Evolutionary conservation across 1,140 invertebrate genomes (phyloP).

Genomic region (Phthorimaea operculella): DNA sequence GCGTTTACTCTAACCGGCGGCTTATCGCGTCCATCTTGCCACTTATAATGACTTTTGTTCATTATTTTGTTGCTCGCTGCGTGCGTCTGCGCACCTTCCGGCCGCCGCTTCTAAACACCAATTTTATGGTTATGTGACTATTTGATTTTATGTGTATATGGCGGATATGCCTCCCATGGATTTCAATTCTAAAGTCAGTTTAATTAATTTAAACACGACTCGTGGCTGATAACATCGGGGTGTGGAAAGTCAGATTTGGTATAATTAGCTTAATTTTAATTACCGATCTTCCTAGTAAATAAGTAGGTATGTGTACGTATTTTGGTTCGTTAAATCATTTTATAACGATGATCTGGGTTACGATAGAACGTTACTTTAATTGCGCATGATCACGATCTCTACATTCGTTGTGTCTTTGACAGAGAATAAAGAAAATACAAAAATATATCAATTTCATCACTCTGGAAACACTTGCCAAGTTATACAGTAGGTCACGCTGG

Average conservation of each 20-base stretch:
- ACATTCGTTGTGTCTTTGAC: no score
- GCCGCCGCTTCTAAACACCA: constrained; percentile 34
- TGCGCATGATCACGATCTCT: no score
- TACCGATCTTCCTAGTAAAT: not conserved
- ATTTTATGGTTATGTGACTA: constrained; percentile 54
- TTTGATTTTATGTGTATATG: constrained; percentile 30
- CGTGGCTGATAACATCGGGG: constrained; percentile 26
- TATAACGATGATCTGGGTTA: no score
- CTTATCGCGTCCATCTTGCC: constrained; percentile 54
- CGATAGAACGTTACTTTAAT: no score
- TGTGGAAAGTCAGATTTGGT: constrained; percentile 22
- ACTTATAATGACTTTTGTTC: constrained; percentile 62
- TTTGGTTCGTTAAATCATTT: not conserved
- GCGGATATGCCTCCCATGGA: constrained; percentile 14
- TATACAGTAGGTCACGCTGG: no score
- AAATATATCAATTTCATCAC: no score
- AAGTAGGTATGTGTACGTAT: not conserved
- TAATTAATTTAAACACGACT: constrained; percentile 40
- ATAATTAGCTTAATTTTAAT: constrained; percentile 4
- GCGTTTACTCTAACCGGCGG: constrained; percentile 53
- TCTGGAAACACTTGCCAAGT: no score
- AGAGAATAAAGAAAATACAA: no score
- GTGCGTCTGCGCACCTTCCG: constrained; percentile 45
- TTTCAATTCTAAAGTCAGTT: constrained; percentile 30
- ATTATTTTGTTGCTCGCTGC: constrained; percentile 56